Evolutionary conservation across 2,888 invertebrate genomes (phyloP).

Genomic region (Latheticus oryzae): DNA sequence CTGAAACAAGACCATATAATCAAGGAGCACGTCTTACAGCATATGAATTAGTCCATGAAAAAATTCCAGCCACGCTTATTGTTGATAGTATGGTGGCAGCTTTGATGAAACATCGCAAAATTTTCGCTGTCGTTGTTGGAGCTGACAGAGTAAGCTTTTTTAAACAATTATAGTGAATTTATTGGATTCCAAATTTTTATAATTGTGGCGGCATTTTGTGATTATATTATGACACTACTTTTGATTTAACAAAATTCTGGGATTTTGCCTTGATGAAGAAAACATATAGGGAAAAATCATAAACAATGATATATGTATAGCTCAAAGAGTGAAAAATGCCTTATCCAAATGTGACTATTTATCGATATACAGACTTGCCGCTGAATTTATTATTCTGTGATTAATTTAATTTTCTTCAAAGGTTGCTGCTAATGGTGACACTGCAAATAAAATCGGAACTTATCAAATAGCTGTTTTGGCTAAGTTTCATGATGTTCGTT

Average conservation of each 20-base stretch:
- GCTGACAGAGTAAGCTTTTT: constrained; percentile 93
- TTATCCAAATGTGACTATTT: no score
- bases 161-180: no score
- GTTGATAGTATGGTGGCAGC: constrained; percentile 97
- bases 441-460: constrained; percentile 98
- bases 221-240: no score
- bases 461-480: constrained; percentile 95
- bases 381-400: no score
- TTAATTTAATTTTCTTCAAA: constrained; percentile 52
- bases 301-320: no score
- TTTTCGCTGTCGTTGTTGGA: constrained; percentile 95
- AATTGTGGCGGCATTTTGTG: no score
- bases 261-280: no score
- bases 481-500: constrained; percentile 90
- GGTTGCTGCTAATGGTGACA: constrained; percentile 96
- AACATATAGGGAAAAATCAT: no score
- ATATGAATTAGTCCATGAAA: constrained; percentile 92
- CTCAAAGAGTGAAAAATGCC: no score
- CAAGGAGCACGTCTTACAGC: constrained; percentile 97
- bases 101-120: constrained; percentile 83
- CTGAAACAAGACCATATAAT: constrained; percentile 98
- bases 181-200: no score
- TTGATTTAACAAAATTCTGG: no score
- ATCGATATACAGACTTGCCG: no score
- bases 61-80: constrained; percentile 91